These are phyloP conservation scores for Octomys mimax DNA, from an alignment of 2,797 vertebrate genomes.

Conservation along the genomic window DNA sequence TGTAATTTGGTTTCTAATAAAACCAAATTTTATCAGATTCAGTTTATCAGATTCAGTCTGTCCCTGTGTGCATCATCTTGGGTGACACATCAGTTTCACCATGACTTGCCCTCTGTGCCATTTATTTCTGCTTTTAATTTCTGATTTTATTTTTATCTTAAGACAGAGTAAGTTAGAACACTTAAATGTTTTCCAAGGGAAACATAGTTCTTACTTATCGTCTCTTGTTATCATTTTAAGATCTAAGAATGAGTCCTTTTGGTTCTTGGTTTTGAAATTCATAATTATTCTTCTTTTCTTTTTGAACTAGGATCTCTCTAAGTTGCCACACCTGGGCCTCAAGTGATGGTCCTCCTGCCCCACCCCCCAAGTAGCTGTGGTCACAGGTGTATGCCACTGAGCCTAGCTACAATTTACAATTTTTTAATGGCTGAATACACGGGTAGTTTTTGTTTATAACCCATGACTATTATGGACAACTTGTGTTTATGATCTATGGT, in stretches of 20 bases:
- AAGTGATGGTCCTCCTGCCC: background rate
- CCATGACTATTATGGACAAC: background rate
- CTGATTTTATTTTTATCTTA: background rate
- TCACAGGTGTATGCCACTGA: background rate
- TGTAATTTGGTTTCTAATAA: background rate
- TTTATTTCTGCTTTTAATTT: background rate
- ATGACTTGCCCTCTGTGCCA: background rate
- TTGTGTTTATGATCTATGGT: background rate
- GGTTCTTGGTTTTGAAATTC: background rate
- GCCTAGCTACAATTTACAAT: background rate
- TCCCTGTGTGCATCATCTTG: too few relatives aligned
- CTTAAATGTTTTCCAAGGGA: background rate
- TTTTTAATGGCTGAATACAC: background rate
- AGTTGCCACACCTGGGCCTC: background rate
- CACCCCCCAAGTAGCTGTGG: background rate
- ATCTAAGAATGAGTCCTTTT: background rate
- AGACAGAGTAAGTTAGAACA: background rate
- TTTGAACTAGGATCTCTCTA: background rate
- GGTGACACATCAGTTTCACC: background rate
- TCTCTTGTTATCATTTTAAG: background rate
- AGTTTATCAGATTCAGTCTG: background rate
- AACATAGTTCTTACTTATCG: background rate
- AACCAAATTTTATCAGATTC: background rate
- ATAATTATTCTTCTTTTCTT: background rate
- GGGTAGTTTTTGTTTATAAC: background rate